Evolutionary conservation across 2,797 vertebrate genomes (phyloP).

Genomic region (Peromyscus eremicus): DNA sequence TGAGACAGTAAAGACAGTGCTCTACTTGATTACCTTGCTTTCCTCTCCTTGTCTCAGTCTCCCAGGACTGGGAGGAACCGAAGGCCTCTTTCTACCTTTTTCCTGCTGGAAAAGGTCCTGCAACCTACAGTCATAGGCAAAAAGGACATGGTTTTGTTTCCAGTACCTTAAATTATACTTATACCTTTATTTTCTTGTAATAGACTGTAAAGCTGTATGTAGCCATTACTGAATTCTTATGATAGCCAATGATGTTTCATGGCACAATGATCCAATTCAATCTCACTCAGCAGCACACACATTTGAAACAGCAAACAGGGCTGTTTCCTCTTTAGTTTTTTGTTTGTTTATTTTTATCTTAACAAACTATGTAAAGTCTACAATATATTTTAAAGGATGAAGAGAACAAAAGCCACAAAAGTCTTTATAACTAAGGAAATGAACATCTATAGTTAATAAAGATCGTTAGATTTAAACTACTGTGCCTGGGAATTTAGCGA

Average conservation of each 20-base stretch:
- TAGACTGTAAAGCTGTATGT: not conserved
- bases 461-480: not conserved
- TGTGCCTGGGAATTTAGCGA: not conserved
- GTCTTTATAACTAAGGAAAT: slow-evolving; percentile 19
- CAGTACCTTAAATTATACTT: not conserved
- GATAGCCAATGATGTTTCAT: not conserved
- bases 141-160: not conserved
- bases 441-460: not conserved
- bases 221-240: slow-evolving; percentile 1
- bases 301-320: not conserved
- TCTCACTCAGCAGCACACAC: not conserved
- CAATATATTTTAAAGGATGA: slow-evolving; percentile 33
- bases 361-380: slow-evolving; percentile 36
- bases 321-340: not conserved
- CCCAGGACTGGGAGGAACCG: slow-evolving; percentile 98
- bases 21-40: slow-evolving; percentile 92
- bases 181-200: slow-evolving; percentile 51
- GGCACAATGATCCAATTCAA: not conserved
- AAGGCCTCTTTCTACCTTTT: slow-evolving; percentile 97
- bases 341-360: slow-evolving; percentile 21
- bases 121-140: slow-evolving; percentile 88
- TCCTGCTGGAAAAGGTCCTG: slow-evolving; percentile 99
- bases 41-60: slow-evolving; percentile 96
- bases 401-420: not conserved
- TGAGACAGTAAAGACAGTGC: not conserved